Base-by-base conservation (phyloP, 2,797 vertebrate species). In the Pseudocheirus occidentalis region DNA sequence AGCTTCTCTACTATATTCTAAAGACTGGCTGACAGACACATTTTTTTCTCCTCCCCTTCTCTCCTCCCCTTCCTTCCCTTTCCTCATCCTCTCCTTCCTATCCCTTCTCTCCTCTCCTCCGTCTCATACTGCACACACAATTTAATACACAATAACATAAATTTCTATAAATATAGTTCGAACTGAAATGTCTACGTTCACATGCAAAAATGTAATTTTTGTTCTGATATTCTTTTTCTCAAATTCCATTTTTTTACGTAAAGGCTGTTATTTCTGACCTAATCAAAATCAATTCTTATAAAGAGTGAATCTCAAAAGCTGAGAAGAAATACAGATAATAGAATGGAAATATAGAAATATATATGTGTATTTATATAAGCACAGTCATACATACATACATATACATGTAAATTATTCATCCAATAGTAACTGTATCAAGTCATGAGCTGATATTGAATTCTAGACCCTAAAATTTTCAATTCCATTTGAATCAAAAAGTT, bases 391-490 rank as follows among this genome's bases (percentile, higher is more conserved):
- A 6, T 31, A n/a, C 46, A 28, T 4, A 92, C 21, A 93, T 57
- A 57, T 5, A 0, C 90, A 58, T 66, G 27, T 0, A 90, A n/a
- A n/a, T n/a, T 16, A 16, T n/a, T 66, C 34, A n/a, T n/a, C 31
- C 7, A n/a, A 16, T 18, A 2, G n/a, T 2, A 28, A 96, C 55
- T 59, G 9, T 73, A 92, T 53, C 93, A 96, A 96, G 94, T 11
- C 53, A 56, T 92, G 55, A 58, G 16, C 95, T 89, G 16, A 66
- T 13, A 0, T 0, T 93, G 27, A 2, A 90, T 54, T 93, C 96
- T 62, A 93, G 52, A 96, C 24, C 93, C 97, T 94, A 96, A 96
- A 95, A 93, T 96, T 58, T 7, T 95, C 97, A 97, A 97, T 94
- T 46, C 3, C 29, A 52, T 59, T 95, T 96, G 87, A 91, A 95